phyloP scores from a whole-genome alignment of 2,113 vertebrate genomes.

The Amblyornis subalaris region DNA sequence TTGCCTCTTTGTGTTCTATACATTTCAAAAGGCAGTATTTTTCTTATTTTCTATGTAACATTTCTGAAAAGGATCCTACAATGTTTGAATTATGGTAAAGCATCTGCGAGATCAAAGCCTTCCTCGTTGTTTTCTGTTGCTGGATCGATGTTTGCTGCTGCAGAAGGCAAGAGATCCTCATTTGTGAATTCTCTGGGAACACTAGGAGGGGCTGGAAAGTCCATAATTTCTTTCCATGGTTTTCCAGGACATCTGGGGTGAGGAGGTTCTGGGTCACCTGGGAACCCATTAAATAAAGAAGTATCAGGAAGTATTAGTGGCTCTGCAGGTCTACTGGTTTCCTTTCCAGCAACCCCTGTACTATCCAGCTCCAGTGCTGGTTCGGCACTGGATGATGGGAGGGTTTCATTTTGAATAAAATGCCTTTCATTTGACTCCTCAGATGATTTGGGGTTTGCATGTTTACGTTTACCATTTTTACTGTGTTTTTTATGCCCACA shows the following conservation, averaged over 20 bases:
- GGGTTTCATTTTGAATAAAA: not conserved
- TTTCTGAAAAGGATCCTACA: not conserved
- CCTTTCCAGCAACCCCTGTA: not conserved
- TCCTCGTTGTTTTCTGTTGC: not conserved
- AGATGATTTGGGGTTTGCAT: constrained; percentile 48
- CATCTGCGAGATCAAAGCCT: constrained; percentile 49
- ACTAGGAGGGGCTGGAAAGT: not conserved
- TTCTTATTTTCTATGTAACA: not conserved
- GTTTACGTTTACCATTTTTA: not conserved
- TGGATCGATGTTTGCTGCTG: not conserved
- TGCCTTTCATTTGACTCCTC: constrained; percentile 67
- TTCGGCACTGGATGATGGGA: not conserved
- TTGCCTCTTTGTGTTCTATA: not conserved
- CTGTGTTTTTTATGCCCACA: constrained; percentile 30
- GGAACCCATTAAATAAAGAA: constrained; percentile 34
- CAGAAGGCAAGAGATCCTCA: constrained; percentile 28
- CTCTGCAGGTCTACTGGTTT: not conserved
- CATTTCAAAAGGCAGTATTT: not conserved
- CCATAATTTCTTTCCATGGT: constrained; percentile 76
- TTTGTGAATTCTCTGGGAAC: not conserved
- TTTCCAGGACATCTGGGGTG: constrained; percentile 81
- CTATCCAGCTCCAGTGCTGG: not conserved
- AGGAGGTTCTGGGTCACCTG: constrained; percentile 43
- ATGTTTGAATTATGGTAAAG: constrained; percentile 5
- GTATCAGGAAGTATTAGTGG: not conserved